Evolutionary conservation across 2,797 vertebrate species (phyloP).

Genomic region (Schizopygopsis malacanthus): DNA sequence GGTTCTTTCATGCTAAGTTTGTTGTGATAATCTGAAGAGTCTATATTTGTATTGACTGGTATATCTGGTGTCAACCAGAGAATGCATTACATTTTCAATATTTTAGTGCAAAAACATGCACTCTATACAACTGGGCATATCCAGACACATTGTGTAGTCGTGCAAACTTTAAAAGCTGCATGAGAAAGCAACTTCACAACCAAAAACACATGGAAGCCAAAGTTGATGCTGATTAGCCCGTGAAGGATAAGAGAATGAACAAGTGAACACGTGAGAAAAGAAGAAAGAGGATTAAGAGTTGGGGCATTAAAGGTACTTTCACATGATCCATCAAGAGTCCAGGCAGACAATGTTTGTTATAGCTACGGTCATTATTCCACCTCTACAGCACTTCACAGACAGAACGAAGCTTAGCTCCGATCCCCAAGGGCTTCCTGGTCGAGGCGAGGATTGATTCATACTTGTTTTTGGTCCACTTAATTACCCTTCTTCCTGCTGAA

Average conservation of each 20-base stretch:
- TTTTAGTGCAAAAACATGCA: neutral
- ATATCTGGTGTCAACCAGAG: neutral
- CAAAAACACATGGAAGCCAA: neutral
- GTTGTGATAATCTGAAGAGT: neutral
- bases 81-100: too few relatives aligned
- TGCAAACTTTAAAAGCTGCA: neutral
- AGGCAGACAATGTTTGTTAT: slow-evolving; percentile 42
- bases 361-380: slow-evolving; percentile 59
- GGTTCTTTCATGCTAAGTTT: neutral
- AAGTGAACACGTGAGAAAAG: neutral
- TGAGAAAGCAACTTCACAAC: neutral
- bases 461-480: slow-evolving; percentile 30
- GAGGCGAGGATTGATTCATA: slow-evolving; percentile 71
- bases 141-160: too few relatives aligned
- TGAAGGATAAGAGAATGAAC: slow-evolving; percentile 2
- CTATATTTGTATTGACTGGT: neutral
- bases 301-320: slow-evolving; percentile 31
- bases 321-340: slow-evolving; percentile 43
- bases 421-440: slow-evolving; percentile 44
- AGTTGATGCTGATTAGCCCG: neutral
- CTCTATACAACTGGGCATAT: neutral
- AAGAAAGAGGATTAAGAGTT: neutral
- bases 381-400: slow-evolving; percentile 49
- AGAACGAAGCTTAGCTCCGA: slow-evolving; percentile 34
- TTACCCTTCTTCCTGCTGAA: slow-evolving; percentile 30